Percentiles rank a stretch among this genome's conserved stretches.
Evolutionary conservation across 2,888 invertebrate genomes (phyloP).

Genomic region (Synergus umbraculus): DNA sequence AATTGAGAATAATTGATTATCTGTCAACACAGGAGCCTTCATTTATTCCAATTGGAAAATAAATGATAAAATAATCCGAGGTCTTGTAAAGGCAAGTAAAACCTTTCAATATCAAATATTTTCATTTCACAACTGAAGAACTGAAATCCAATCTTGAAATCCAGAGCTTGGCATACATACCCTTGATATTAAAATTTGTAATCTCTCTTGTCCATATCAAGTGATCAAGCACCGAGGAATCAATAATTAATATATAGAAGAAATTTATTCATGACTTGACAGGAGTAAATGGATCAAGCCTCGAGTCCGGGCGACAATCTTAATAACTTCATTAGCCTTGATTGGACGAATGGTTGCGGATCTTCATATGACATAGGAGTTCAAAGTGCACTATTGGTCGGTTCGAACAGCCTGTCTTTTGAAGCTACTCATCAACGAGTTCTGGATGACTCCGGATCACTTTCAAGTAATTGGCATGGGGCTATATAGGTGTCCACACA

Average conservation of each 20-base stretch:
- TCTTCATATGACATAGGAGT: background rate
- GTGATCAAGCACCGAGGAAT: background rate
- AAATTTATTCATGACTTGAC: background rate
- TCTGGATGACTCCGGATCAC: slow-evolving; percentile 16
- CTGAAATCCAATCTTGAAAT: background rate
- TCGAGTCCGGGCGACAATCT: background rate
- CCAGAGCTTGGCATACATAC: too few relatives aligned
- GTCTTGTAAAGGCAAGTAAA: background rate
- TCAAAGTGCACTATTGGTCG: background rate
- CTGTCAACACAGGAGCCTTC: background rate
- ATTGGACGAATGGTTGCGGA: slow-evolving; percentile 14
- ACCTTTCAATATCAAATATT: background rate
- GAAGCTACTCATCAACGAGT: slow-evolving; percentile 15
- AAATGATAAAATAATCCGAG: background rate
- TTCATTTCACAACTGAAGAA: background rate
- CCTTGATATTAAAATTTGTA: too few relatives aligned
- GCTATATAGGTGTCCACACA: background rate
- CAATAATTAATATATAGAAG: background rate
- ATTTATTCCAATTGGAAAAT: background rate
- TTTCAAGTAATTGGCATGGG: slow-evolving; percentile 15
- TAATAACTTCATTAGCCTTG: slow-evolving; percentile 27
- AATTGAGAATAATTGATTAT: slow-evolving; percentile 8
- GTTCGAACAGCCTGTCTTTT: background rate
- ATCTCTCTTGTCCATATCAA: background rate
- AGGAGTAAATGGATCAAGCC: background rate